Percentiles rank a stretch among this genome's conserved stretches.
phyloP scores from a whole-genome alignment of 2,888 invertebrate species.

The Idaea biselata region DNA sequence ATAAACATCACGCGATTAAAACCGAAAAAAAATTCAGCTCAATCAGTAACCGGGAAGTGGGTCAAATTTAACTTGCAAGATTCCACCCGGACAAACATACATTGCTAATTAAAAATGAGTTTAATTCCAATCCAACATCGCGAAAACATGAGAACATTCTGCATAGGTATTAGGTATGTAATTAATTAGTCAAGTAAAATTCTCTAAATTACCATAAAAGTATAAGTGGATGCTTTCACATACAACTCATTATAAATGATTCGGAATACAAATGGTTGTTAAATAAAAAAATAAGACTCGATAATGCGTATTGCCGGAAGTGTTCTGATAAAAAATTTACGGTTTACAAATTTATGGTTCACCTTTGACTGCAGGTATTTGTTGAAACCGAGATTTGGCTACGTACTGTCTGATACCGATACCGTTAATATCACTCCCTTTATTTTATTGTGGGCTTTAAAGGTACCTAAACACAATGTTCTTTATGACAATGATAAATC shows the following conservation, averaged over 20 bases:
- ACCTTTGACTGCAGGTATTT: slow-evolving; percentile 23
- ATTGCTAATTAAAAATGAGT: too few relatives aligned
- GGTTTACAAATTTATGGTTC: slow-evolving; percentile 25
- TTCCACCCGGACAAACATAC: too few relatives aligned
- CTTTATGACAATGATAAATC: too few relatives aligned
- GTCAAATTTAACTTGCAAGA: too few relatives aligned
- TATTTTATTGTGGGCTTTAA: neutral
- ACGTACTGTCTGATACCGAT: neutral
- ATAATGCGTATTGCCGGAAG: slow-evolving; percentile 20
- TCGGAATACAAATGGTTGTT: neutral
- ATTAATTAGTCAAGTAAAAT: too few relatives aligned
- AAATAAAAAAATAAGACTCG: neutral
- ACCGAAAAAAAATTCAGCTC: too few relatives aligned
- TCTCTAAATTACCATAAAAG: neutral
- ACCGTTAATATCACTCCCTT: neutral
- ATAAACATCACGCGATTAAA: too few relatives aligned
- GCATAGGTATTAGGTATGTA: too few relatives aligned
- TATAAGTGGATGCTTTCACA: neutral
- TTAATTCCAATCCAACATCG: too few relatives aligned
- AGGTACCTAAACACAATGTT: neutral
- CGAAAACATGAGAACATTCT: too few relatives aligned
- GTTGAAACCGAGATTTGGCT: neutral
- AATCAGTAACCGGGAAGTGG: too few relatives aligned
- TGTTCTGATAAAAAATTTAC: slow-evolving; percentile 23
- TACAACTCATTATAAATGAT: neutral